Conservation (phyloP, 1,140 invertebrate species). For the Antheraea pernyi region DNA sequence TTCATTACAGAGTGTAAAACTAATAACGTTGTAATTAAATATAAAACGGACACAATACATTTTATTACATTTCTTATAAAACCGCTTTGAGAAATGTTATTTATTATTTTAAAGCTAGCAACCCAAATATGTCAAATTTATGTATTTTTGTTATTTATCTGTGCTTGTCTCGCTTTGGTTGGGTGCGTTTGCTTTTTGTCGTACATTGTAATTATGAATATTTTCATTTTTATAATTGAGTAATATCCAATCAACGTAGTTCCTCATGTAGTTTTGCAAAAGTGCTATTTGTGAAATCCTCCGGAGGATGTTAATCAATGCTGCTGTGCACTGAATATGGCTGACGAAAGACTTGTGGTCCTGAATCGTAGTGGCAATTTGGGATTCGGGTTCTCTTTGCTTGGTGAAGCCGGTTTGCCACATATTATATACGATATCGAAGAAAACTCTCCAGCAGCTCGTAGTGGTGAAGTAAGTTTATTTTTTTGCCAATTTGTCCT, state of each 20-base stretch:
- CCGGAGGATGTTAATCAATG: conserved; percentile 67
- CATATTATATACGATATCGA: conserved; percentile 95
- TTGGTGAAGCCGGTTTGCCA: conserved; percentile 92
- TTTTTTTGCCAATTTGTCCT: not conserved
- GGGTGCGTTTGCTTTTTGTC: conserved; percentile 67
- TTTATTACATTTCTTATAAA: not conserved
- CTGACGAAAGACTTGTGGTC: conserved; percentile 92
- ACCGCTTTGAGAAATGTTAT: not conserved
- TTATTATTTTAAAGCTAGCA: not conserved
- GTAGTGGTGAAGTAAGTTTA: conserved; percentile 90
- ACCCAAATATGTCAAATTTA: not conserved
- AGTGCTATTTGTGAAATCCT: conserved; percentile 63
- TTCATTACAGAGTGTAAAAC: too few relatives aligned
- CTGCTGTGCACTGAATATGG: conserved; percentile 84
- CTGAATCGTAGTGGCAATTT: conserved; percentile 89
- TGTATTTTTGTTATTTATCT: conserved; percentile 8
- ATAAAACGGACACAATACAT: too few relatives aligned
- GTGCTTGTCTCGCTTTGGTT: conserved; percentile 61
- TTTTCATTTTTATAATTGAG: conserved; percentile 56
- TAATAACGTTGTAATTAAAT: too few relatives aligned
- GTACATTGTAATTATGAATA: conserved; percentile 66
- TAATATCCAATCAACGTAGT: conserved; percentile 40
- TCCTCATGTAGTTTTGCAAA: conserved; percentile 42
- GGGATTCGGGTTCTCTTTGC: conserved; percentile 93
- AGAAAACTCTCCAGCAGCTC: conserved; percentile 93